Evolutionary conservation across 2,888 invertebrate species (phyloP).

Genomic region (Timema podura): DNA sequence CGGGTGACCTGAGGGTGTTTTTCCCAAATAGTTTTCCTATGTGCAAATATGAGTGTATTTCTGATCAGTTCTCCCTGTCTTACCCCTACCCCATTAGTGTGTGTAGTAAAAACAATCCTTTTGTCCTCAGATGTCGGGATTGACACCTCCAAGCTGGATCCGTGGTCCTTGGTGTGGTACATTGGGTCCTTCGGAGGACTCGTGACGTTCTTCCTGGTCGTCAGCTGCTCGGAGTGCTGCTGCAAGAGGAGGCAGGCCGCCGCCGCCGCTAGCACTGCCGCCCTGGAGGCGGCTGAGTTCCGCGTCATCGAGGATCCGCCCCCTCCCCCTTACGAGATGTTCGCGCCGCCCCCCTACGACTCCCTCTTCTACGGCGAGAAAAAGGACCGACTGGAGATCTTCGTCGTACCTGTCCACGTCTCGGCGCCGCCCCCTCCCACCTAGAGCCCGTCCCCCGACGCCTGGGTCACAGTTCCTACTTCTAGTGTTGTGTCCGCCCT

Average conservation of each 20-base stretch:
- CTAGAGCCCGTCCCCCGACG: slow-evolving; percentile 37
- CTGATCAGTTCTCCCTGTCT: too few species aligned
- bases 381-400: slow-evolving; percentile 14
- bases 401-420: slow-evolving; percentile 12
- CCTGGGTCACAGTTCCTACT: too few species aligned
- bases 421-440: slow-evolving; percentile 39
- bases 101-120: too few species aligned
- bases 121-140: not conserved
- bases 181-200: slow-evolving; percentile 55
- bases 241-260: slow-evolving; percentile 37
- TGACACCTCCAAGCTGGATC: slow-evolving; percentile 41
- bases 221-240: slow-evolving; percentile 55
- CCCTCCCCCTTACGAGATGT: slow-evolving; percentile 54
- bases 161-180: slow-evolving; percentile 56
- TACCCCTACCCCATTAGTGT: too few species aligned
- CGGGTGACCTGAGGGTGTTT: too few species aligned
- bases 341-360: slow-evolving; percentile 51
- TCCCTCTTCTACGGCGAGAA: slow-evolving; percentile 44
- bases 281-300: slow-evolving; percentile 41
- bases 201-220: slow-evolving; percentile 53
- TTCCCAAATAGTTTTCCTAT: too few species aligned
- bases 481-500: too few species aligned
- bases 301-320: slow-evolving; percentile 45
- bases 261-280: slow-evolving; percentile 6
- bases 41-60: too few species aligned